Conservation (phyloP, 2,113 vertebrate genomes). For the Poeciliopsis occidentalis region DNA sequence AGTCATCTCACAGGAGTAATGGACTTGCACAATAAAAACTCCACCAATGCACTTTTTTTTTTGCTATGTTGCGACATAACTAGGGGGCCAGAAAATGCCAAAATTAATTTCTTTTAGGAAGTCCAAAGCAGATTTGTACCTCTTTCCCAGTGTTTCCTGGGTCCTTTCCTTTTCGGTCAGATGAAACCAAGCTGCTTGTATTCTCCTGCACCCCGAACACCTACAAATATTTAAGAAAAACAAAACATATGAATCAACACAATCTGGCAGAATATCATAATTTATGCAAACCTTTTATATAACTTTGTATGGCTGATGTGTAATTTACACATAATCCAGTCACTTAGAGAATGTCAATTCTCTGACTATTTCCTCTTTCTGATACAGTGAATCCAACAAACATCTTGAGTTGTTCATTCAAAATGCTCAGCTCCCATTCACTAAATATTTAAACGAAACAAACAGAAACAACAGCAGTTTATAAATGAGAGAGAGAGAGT, state of each 20-base stretch:
- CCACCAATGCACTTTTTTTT: background rate
- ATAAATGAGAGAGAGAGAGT: conserved; percentile 21
- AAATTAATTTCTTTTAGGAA: background rate
- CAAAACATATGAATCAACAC: background rate
- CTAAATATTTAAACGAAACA: background rate
- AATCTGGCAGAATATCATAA: background rate
- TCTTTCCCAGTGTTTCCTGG: conserved; percentile 81
- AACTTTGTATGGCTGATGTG: conserved; percentile 5
- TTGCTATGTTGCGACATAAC: conserved; percentile 5
- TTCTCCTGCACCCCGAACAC: conserved; percentile 94
- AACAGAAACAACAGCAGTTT: conserved; percentile 3
- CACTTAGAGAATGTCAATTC: conserved; percentile 8
- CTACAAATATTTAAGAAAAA: conserved; percentile 65
- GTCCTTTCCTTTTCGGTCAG: conserved; percentile 79
- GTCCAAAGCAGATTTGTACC: conserved; percentile 71
- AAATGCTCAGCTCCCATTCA: background rate
- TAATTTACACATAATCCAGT: background rate
- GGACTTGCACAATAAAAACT: conserved; percentile 36
- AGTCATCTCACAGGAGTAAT: conserved; percentile 41
- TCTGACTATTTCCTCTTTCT: background rate
- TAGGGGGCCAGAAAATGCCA: background rate
- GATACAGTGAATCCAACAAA: conserved; percentile 9
- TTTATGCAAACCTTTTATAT: background rate
- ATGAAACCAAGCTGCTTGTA: conserved; percentile 65
- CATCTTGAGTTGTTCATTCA: background rate